These are phyloP conservation scores for Limnodromus scolopaceus DNA, from an alignment of 2,797 vertebrate genomes.

Conservation along the genomic window DNA sequence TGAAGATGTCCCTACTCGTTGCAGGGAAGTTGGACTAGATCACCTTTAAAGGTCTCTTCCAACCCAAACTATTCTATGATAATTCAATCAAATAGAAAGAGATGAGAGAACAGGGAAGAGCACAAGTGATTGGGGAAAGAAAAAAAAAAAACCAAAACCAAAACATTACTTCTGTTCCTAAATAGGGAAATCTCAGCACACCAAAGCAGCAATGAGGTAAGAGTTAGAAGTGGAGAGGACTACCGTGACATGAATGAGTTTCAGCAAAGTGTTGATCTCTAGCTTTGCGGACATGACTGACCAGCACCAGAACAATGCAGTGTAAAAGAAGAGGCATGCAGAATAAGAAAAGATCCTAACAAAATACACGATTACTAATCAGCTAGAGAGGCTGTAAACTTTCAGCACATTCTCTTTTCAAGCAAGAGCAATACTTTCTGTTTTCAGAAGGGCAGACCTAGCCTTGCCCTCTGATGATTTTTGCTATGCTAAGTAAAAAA, in stretches of 20 bases:
- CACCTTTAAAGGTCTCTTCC: background rate
- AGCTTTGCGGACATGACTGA: background rate
- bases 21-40: background rate
- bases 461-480: background rate
- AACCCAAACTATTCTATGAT: background rate
- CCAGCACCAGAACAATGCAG: background rate
- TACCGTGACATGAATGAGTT: background rate
- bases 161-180: background rate
- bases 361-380: background rate
- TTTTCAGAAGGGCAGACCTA: background rate
- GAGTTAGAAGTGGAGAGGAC: background rate
- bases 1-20: background rate
- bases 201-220: background rate
- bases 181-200: background rate
- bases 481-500: constrained; percentile 20
- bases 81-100: background rate
- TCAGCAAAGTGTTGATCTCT: background rate
- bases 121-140: background rate
- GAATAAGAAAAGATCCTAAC: background rate
- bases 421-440: background rate
- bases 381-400: background rate
- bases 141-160: background rate
- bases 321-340: background rate
- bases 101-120: background rate
- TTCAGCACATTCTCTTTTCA: background rate